These are phyloP conservation scores for Aleiodes alternator DNA, from an alignment of 2,888 invertebrate species.

Conservation along the genomic window DNA sequence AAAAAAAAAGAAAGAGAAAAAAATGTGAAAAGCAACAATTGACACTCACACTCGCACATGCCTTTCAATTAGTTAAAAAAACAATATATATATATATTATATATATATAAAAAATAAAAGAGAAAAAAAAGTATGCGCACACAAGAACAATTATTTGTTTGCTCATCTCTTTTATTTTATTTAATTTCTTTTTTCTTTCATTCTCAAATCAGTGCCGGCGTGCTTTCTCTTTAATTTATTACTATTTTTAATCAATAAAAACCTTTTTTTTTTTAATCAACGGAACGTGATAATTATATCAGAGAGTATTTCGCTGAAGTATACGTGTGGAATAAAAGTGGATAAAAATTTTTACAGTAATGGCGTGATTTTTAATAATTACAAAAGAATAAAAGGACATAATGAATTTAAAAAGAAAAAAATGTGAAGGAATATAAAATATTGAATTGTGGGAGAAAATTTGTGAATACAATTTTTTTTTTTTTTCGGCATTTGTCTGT, in stretches of 20 bases:
- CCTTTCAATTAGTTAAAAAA: slow-evolving; percentile 29
- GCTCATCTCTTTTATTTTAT: slow-evolving; percentile 48
- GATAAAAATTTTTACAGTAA: neutral
- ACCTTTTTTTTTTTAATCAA: slow-evolving; percentile 27
- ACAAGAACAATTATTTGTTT: slow-evolving; percentile 35
- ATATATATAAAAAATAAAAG: slow-evolving; percentile 22
- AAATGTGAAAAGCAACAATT: slow-evolving; percentile 49
- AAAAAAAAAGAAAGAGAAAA: slow-evolving; percentile 46
- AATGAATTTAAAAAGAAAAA: slow-evolving; percentile 35
- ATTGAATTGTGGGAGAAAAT: slow-evolving; percentile 28
- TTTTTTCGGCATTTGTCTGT: slow-evolving; percentile 17
- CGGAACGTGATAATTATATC: slow-evolving; percentile 30
- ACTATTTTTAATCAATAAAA: too few species aligned
- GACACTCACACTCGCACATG: slow-evolving; percentile 47
- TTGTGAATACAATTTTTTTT: slow-evolving; percentile 23
- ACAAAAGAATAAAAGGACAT: slow-evolving; percentile 15
- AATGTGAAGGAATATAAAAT: neutral
- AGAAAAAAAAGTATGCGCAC: slow-evolving; percentile 44
- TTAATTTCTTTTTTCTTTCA: neutral
- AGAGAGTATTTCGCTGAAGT: slow-evolving; percentile 29
- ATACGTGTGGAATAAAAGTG: slow-evolving; percentile 23
- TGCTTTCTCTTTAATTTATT: slow-evolving; percentile 37
- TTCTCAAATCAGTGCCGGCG: slow-evolving; percentile 42
- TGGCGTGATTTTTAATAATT: slow-evolving; percentile 32
- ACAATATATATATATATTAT: too few species aligned